Evolutionary conservation across 2,888 invertebrate species (phyloP), one percentile per base, ranked within the genome.

Genomic region (Poecilobothrus nobilitatus): DNA sequence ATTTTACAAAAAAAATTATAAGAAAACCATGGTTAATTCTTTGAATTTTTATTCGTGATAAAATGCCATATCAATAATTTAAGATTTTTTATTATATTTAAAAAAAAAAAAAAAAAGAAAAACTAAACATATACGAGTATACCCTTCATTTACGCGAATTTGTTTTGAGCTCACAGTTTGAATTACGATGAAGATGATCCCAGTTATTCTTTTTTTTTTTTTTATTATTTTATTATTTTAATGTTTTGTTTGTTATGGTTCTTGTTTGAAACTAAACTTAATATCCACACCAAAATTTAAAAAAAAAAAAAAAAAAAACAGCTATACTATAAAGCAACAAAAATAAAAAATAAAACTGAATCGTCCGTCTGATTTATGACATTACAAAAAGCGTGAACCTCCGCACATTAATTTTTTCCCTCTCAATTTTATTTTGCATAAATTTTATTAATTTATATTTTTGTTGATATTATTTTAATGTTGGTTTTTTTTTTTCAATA

Each of bases 361-460:
- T 8, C 27, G 12, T 12, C 53, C 53, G 53, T 53, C 67, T 68
- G 69, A 71, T 71, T 69, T 71, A 71, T 69, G 67, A 68, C 69
- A 63, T 68, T 68, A 53, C 69, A 69, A 63, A 68, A 68, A 69
- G 71, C 69, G 71, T 71, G 71, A 71, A 71, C 68, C 69, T 68
- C 68, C 68, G 68, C 71, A 71, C 53, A 53, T 53, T 71, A 69
- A 69, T 69, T 71, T 69, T 69, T 71, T 71, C 71, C 69, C 71
- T 66, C 69, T 69, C 67, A 67, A 69, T 71, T 71, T 69, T 69
- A 69, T 71, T 69, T 65, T 68, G 67, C 69, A 71, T 71, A 71
- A 71, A 71, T 71, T 69, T 69, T 67, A 65, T 71, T 71, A 71
- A 69, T 71, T 69, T 69, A 71, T 69, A 69, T 66, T 69, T 71